Evolutionary conservation across 2,888 invertebrate species (phyloP), one percentile per base, ranked within the genome.

Genomic region (Lasioglossum oenotherae): DNA sequence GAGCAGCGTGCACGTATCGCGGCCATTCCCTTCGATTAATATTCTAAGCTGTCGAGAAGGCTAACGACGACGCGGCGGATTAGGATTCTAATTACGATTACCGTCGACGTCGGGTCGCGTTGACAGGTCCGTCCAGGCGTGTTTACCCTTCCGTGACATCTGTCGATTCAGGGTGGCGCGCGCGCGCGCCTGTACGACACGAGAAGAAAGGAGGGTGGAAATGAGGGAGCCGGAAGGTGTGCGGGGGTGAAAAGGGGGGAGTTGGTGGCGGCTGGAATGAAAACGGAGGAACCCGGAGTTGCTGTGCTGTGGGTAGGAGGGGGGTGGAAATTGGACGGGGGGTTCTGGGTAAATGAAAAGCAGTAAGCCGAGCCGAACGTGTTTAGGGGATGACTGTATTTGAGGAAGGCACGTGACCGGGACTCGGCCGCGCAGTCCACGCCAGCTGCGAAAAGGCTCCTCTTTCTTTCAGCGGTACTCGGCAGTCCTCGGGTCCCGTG

Each of bases 111-210:
- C 86, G 85, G 89, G 83, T 79, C 88, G 85, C 87, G 87, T 76
- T 92, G 92, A 91, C 92, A 91, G 91, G 86, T 92, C 77, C 87
- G 85, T 84, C 86, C 87, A 88, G 85, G 87, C 87, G 90, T 92
- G 91, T 92, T 92, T 92, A 92, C 91, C 90, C 92, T 91, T 85
- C 88, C 86, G 92, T 92, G 92, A 92, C 93, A 92, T 93, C 93
- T 93, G 93, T 92, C 92, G 91, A 91, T 88, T 91, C 88, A 86
- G 89, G 82, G 87, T 75, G 84, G 87, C 85, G 88, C 87, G 79
- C 81, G 49, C 27, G 49, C 27, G 87, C 85, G 88, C 87, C 78
- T 80, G 81, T 80, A 81, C 83, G 80, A 76, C 80, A 75, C 80
- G 81, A 84, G 84, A 87, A 88, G 88, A 87, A 90, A 84, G 80